Evolutionary conservation across 2,888 invertebrate species (phyloP), one percentile per base, ranked within the genome.

Genomic region (Cenopis cana): DNA sequence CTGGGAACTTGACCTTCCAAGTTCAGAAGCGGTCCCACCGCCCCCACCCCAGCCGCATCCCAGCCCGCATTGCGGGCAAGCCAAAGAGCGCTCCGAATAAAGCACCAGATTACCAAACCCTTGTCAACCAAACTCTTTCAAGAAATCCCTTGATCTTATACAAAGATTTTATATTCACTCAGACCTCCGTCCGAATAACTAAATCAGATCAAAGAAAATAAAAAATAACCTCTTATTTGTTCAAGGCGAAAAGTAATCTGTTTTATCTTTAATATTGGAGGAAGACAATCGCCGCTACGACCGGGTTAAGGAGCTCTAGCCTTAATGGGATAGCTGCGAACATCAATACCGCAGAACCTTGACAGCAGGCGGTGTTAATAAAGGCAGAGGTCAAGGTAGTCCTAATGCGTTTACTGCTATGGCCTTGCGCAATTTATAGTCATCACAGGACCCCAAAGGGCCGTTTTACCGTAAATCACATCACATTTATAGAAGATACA

Each of bases 51-150:
- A 78, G 78, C 76, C 80, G 79, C 81, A 81, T 85, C 85, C 81
- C 83, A 77, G 75, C 82, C 91, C 91, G 93, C 92, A 92, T 86
- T 93, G 93, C 93, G 91, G 93, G 85, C 84, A 84, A 86, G 84
- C 84, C 86, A 85, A 89, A 86, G 86, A 86, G 86, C 87, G 78
- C 79, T 78, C 77, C 76, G 77, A 82, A 86, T 86, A 84, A 85
- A 81, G 77, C 84, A 81, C 77, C 76, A 82, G 81, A 83, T 79
- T 80, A 80, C 76, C 76, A 77, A 75, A 77, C 79, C 77, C 74
- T 75, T 80, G 76, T 79, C 82, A 81, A 56, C 60, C 56, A 50
- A 77, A 68, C 75, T 70, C 74, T 71, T 75, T 72, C 46, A 74
- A 73, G n/a, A 77, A 71, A 75, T 77, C 78, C 76, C 76, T 79